Conservation (phyloP, 2,888 invertebrate species). For the Nephrocerus scutellatus region DNA sequence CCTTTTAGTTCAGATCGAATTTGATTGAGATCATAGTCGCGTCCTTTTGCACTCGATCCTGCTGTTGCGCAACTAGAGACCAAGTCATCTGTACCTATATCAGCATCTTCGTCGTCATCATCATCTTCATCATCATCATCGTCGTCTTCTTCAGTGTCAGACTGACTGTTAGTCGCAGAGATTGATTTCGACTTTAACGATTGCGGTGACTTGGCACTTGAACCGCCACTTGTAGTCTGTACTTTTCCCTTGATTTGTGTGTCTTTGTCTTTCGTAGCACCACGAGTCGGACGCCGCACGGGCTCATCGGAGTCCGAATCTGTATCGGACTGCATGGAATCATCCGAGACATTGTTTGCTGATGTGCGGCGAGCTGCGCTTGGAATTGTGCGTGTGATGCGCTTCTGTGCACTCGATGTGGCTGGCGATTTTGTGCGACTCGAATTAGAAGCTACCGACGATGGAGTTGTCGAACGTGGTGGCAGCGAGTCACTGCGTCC, state of each 20-base stretch:
- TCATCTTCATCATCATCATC: conserved; percentile 33
- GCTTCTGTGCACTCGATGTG: conserved; percentile 49
- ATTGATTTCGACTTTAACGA: conserved; percentile 17
- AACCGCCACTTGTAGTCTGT: neutral
- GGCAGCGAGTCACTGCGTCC: conserved; percentile 49
- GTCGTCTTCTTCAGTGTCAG: conserved; percentile 50
- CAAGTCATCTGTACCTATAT: conserved; percentile 18
- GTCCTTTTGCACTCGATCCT: conserved; percentile 49
- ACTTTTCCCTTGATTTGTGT: conserved; percentile 16
- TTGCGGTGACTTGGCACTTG: conserved; percentile 21
- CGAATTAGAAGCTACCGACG: conserved; percentile 57
- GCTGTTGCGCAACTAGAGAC: conserved; percentile 30
- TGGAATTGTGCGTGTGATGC: conserved; percentile 43
- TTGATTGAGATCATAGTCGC: conserved; percentile 78
- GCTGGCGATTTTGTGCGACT: conserved; percentile 61
- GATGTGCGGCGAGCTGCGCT: conserved; percentile 50
- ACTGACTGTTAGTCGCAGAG: conserved; percentile 48
- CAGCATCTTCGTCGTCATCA: conserved; percentile 38
- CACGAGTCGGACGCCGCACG: conserved; percentile 39
- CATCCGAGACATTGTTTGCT: conserved; percentile 52
- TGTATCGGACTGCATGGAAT: conserved; percentile 55
- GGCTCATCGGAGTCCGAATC: conserved; percentile 51
- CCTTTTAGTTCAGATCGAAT: conserved; percentile 79
- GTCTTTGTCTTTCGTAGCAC: conserved; percentile 25
- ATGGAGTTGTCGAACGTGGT: conserved; percentile 58